Conservation (phyloP, 2,888 invertebrate species). For the Dryobota labecula region DNA sequence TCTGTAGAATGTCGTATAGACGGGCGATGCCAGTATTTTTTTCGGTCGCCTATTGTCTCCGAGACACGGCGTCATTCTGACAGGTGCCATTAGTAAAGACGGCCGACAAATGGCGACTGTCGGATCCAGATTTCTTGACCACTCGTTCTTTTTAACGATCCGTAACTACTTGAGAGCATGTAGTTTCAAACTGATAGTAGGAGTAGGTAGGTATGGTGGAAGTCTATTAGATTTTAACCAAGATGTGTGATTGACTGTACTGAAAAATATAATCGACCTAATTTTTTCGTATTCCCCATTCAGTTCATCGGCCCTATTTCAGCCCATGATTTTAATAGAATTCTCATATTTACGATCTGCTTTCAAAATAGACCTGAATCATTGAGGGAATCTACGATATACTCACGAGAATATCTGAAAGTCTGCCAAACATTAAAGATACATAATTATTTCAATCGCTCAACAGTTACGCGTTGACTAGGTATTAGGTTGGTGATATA, state of each 20-base stretch:
- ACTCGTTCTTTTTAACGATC: conserved; percentile 55
- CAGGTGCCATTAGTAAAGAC: conserved; percentile 79
- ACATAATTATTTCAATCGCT: conserved; percentile 23
- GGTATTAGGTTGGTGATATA: conserved; percentile 23
- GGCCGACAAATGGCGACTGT: conserved; percentile 76
- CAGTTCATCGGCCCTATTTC: conserved; percentile 20
- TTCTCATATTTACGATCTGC: conserved; percentile 25
- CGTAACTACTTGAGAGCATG: conserved; percentile 25
- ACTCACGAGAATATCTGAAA: conserved; percentile 23
- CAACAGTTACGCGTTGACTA: conserved; percentile 24
- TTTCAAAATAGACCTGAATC: conserved; percentile 37
- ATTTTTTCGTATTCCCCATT: conserved; percentile 4
- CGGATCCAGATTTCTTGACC: conserved; percentile 69
- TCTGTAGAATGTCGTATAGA: conserved; percentile 63
- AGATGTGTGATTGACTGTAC: not conserved
- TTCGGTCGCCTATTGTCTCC: conserved; percentile 73
- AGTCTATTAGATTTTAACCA: conserved; percentile 1
- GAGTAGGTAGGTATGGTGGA: conserved; percentile 14
- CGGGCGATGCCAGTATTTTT: conserved; percentile 65
- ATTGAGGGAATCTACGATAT: conserved; percentile 28
- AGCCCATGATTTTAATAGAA: conserved; percentile 4
- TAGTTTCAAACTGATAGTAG: conserved; percentile 21
- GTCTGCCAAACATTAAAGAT: conserved; percentile 29
- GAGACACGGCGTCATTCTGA: conserved; percentile 69
- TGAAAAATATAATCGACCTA: not conserved